Evolutionary conservation across 2,888 invertebrate species (phyloP), one percentile per base, ranked within the genome.

Genomic region (Linnaemya vulpina): DNA sequence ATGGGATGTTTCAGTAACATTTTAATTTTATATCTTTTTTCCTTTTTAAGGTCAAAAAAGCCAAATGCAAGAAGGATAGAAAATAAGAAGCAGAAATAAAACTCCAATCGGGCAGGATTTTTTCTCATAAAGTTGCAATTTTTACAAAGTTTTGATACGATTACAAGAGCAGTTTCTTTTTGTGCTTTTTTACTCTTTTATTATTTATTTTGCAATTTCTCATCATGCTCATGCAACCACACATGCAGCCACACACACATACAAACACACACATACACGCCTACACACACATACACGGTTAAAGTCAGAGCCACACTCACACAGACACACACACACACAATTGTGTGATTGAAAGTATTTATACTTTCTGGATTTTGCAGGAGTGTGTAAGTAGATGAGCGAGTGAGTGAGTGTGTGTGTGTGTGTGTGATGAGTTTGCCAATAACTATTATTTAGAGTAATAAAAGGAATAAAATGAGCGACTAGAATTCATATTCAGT

Each of bases 41-140:
- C 30, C 5, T 70, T 63, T 76, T 65, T 77, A 40, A 71, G 76
- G 76, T 71, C 82, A 83, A 77, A 63, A 76, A 30, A 73, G 71
- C 51, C 53, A 70, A 70, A 46, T 76, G 40, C 46, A 58, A 60
- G 40, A 1, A 15, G 1, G 10, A n/a, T n/a, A n/a, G n/a, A 13
- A 13, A 55, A n/a, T 5, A 65, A 13, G 5, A 22, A 65, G 17
- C 11, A 73, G 9, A 22, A 49, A n/a, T 11, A 65, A 30, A 73
- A 81, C 51, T 76, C 71, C 68, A 82, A 82, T 58, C 63, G 15
- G 49, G 43, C 70, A 82, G 84, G 73, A 76, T 67, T 84, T 84
- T 75, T 84, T 76, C 71, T 62, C 63, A 80, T 80, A 76, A 84
- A 84, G 62, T 77, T 80, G 68, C 80, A 84, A 81, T 84, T 77